These are phyloP conservation scores for Leucophenga montana DNA, from an alignment of 2,888 invertebrate species.

Conservation along the genomic window DNA sequence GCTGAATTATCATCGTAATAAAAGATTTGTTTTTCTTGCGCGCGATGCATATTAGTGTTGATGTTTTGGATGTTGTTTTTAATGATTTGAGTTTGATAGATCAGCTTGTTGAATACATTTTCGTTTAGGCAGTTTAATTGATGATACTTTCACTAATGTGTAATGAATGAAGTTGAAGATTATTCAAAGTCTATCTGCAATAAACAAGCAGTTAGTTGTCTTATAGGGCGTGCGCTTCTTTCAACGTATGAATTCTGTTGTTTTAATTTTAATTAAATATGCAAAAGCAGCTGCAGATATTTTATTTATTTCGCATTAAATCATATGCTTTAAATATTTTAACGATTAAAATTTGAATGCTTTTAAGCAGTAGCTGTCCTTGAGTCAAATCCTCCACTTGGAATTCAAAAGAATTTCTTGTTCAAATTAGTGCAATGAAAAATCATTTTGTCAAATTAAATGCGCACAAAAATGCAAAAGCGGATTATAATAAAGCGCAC, in stretches of 20 bases:
- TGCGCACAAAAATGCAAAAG: conserved; percentile 49
- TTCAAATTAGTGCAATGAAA: conserved; percentile 19
- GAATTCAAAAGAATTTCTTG: conserved; percentile 7
- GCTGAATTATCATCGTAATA: conserved; percentile 60
- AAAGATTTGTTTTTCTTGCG: conserved; percentile 49
- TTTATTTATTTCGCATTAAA: no score
- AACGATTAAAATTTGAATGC: no score
- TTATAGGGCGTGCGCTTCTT: no score
- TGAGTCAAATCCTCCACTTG: neutral
- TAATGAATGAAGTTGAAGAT: neutral
- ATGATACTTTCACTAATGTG: conserved; percentile 15
- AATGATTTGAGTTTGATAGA: conserved; percentile 15
- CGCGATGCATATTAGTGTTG: conserved; percentile 15
- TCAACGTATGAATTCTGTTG: no score
- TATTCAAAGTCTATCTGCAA: no score
- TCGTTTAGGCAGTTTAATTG: neutral
- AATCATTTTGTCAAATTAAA: neutral
- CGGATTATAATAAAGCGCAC: conserved; percentile 57
- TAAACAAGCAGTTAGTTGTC: no score
- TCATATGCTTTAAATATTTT: no score
- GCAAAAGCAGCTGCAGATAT: no score
- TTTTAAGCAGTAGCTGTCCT: neutral
- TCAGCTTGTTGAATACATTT: neutral
- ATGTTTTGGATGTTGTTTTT: neutral
- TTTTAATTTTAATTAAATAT: no score